Conservation (phyloP, 92 coral and sea anemone species). For the Blastomussa wellsi region DNA sequence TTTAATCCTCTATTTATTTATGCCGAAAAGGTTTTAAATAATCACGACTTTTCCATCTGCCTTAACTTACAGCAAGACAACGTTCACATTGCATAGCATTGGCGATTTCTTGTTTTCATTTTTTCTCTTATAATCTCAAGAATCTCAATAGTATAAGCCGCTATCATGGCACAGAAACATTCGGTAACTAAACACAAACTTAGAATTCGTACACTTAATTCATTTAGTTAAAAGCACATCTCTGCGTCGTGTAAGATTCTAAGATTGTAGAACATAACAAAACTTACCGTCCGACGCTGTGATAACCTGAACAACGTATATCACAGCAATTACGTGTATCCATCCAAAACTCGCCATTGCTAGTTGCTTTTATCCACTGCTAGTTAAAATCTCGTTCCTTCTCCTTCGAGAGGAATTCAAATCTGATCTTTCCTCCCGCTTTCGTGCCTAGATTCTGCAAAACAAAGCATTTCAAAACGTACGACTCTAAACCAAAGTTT, state of each 20-base stretch:
- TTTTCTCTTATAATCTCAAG: background rate
- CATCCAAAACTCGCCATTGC: conserved; percentile 55
- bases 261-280: background rate
- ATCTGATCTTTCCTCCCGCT: conserved; percentile 34
- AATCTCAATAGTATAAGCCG: background rate
- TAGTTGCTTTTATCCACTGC: conserved; percentile 78
- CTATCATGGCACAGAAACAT: background rate
- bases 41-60: background rate
- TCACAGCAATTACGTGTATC: background rate
- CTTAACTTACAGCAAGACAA: background rate
- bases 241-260: background rate
- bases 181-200: background rate
- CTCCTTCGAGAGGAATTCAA: conserved; percentile 26
- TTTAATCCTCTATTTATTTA: background rate
- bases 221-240: background rate
- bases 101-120: background rate
- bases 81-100: background rate
- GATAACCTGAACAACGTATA: conserved; percentile 16
- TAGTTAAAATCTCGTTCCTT: background rate
- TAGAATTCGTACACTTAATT: background rate
- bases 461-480: background rate
- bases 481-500: background rate
- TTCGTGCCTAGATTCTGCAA: conserved; percentile 5
- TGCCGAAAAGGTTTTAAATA: background rate
- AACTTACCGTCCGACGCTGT: conserved; percentile 33